Percentiles rank a stretch among this genome's conserved stretches.
These are phyloP conservation scores for Antitype chi DNA, from an alignment of 2,888 invertebrate species.

Conservation along the genomic window DNA sequence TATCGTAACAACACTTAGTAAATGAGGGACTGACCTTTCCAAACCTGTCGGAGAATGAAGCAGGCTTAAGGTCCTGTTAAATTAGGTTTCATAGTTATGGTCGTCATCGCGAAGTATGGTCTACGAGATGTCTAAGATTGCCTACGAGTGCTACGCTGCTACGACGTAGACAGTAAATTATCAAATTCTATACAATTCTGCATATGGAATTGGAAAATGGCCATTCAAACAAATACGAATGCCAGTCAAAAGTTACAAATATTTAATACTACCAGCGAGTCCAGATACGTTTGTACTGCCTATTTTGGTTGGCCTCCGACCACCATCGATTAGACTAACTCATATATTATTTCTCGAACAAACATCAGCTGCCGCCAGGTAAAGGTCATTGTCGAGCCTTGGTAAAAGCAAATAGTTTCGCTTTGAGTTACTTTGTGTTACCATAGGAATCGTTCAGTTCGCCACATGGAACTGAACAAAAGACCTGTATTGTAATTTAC, in stretches of 20 bases:
- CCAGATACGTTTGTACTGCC: not conserved
- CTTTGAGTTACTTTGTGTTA: conserved; percentile 13
- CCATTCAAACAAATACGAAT: not conserved
- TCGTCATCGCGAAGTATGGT: not conserved
- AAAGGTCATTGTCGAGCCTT: conserved; percentile 54
- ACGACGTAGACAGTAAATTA: conserved; percentile 6
- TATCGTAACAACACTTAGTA: too few relatives aligned
- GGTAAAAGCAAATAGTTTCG: conserved; percentile 36
- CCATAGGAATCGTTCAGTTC: conserved; percentile 39
- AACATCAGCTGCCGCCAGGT: conserved; percentile 27
- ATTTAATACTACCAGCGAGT: conserved; percentile 3
- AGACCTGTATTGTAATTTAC: not conserved
- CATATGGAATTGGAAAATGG: not conserved
- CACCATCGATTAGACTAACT: conserved; percentile 24
- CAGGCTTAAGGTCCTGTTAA: not conserved
- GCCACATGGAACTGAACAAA: conserved; percentile 6
- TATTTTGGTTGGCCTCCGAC: not conserved
- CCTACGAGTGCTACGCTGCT: conserved; percentile 11
- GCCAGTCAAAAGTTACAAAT: conserved; percentile 7
- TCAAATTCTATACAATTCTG: not conserved
- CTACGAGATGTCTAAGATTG: conserved; percentile 10
- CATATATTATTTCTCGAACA: conserved; percentile 43
- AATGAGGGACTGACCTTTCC: too few relatives aligned
- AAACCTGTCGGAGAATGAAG: too few relatives aligned
- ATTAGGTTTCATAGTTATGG: not conserved